Percentiles rank a stretch among this genome's conserved stretches.
Evolutionary conservation across 2,888 invertebrate species (phyloP).

Genomic region (Rhagonycha fulva): DNA sequence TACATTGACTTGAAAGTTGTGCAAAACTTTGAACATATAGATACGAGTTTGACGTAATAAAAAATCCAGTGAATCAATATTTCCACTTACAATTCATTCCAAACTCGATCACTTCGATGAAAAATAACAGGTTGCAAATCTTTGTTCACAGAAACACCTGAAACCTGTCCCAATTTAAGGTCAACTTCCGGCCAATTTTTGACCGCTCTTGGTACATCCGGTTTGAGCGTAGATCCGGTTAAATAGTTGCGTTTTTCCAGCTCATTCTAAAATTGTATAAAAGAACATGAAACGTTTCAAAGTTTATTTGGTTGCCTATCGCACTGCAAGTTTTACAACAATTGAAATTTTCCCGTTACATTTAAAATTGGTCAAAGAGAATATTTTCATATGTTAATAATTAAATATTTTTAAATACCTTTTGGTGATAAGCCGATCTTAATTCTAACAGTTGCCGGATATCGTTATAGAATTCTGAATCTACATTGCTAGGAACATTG

Average conservation of each 20-base stretch:
- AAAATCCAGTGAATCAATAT: background rate
- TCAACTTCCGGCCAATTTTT: constrained; percentile 63
- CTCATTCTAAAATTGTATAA: constrained; percentile 11
- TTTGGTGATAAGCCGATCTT: constrained; percentile 49
- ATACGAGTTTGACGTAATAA: background rate
- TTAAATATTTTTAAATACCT: constrained; percentile 37
- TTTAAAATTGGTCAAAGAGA: background rate
- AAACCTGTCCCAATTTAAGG: constrained; percentile 78
- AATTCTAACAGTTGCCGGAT: constrained; percentile 58
- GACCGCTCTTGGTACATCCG: constrained; percentile 69
- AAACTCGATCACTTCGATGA: constrained; percentile 78
- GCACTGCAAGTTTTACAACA: background rate
- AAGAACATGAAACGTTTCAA: background rate
- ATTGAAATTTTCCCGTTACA: background rate
- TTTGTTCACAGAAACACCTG: constrained; percentile 82
- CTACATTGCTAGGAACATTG: constrained; percentile 15
- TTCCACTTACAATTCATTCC: constrained; percentile 70
- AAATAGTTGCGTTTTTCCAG: constrained; percentile 12
- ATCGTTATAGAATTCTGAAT: constrained; percentile 58
- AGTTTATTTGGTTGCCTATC: constrained; percentile 17
- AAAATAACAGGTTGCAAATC: constrained; percentile 82
- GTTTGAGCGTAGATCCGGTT: constrained; percentile 55
- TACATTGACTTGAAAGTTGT: background rate
- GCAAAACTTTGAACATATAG: background rate
- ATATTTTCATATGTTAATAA: background rate